phyloP scores from a whole-genome alignment of 1,140 invertebrate species.

The Zaprionus ornatus region DNA sequence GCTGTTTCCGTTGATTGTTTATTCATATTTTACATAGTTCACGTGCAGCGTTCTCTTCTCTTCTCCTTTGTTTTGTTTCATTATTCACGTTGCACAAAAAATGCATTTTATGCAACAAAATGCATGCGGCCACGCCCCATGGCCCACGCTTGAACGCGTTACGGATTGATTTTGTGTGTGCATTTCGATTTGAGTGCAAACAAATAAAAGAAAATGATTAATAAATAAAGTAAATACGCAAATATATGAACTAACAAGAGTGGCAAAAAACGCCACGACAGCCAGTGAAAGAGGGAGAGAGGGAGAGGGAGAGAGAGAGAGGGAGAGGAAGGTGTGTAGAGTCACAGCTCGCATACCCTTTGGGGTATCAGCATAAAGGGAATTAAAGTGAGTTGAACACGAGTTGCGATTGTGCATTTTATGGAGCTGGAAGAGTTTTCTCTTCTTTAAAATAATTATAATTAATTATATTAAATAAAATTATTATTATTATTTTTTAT shows the following conservation, averaged over 20 bases:
- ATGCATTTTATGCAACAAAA: constrained; percentile 28
- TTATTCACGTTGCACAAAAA: constrained; percentile 22
- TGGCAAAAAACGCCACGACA: not conserved
- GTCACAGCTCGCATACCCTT: not conserved
- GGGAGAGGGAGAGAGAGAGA: not conserved
- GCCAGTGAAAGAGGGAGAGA: not conserved
- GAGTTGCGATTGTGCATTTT: no score
- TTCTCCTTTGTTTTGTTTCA: constrained; percentile 5
- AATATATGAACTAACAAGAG: constrained; percentile 10
- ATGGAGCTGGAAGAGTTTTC: no score
- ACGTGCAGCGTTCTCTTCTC: not conserved
- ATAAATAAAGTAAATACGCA: constrained; percentile 23
- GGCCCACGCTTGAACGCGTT: constrained; percentile 15
- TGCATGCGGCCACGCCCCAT: not conserved
- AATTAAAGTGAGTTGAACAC: no score
- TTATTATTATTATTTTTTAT: no score
- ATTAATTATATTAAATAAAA: no score
- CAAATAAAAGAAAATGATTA: constrained; percentile 21
- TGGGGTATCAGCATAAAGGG: not conserved
- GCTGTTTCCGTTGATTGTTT: constrained; percentile 30
- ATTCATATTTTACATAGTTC: constrained; percentile 39
- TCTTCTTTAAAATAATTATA: no score
- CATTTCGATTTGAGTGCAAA: constrained; percentile 35
- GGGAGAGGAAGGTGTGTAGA: not conserved
- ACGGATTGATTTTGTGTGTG: constrained; percentile 45